These are phyloP conservation scores for Phrynocephalus forsythii DNA, from an alignment of 2,797 vertebrate species.

Conservation along the genomic window DNA sequence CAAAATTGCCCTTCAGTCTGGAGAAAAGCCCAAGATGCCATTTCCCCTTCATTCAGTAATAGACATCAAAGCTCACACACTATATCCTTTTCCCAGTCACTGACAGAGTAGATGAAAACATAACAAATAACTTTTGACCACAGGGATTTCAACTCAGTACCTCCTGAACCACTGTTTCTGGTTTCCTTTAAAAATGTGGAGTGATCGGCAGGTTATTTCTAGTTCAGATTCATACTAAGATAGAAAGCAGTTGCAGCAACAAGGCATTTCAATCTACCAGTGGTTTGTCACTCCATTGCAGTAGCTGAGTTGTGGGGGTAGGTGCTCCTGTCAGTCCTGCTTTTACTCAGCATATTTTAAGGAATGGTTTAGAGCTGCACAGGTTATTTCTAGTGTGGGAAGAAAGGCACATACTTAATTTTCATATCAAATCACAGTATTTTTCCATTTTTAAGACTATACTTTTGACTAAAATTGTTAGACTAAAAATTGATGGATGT, in stretches of 20 bases:
- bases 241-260: conserved; percentile 64
- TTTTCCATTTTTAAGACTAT: no score
- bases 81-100: conserved; percentile 62
- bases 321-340: conserved; percentile 32
- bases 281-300: conserved; percentile 52
- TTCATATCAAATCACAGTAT: conserved; percentile 11
- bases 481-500: no score
- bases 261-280: conserved; percentile 67
- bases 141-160: conserved; percentile 65
- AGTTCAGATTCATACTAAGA: conserved; percentile 52
- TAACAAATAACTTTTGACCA: conserved; percentile 65
- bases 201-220: conserved; percentile 70
- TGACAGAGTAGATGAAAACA: conserved; percentile 72
- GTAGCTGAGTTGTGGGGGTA: conserved; percentile 1
- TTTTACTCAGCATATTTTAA: conserved; percentile 57
- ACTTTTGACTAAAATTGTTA: no score
- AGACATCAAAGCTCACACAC: conserved; percentile 61
- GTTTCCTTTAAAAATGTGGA: conserved; percentile 56
- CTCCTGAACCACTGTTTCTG: conserved; percentile 62
- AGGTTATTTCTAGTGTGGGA: conserved; percentile 19
- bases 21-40: conserved; percentile 56
- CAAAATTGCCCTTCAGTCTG: conserved; percentile 57
- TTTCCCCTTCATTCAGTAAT: conserved; percentile 63
- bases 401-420: conserved; percentile 26
- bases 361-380: conserved; percentile 33